Evolutionary conservation across 2,888 invertebrate species (phyloP).

Genomic region (Mythimna pallens): DNA sequence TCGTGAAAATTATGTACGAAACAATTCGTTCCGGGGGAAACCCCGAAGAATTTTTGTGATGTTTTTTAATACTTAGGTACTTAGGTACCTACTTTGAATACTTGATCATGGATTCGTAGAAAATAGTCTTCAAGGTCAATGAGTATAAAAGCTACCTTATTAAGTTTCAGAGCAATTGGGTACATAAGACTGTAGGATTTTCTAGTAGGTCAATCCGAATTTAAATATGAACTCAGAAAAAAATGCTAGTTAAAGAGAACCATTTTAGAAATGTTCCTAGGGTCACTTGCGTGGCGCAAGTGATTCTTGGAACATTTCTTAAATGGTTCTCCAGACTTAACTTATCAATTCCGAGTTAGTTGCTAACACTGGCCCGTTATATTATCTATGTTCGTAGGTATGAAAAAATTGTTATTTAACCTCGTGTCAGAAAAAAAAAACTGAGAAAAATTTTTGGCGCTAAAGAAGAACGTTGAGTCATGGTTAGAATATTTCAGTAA

Average conservation of each 20-base stretch:
- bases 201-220: neutral
- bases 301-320: too few species aligned
- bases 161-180: neutral
- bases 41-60: neutral
- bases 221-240: neutral
- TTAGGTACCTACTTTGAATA: too few species aligned
- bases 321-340: neutral
- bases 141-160: too few species aligned
- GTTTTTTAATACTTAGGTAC: neutral
- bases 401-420: neutral
- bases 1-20: slow-evolving; percentile 12
- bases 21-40: slow-evolving; percentile 8
- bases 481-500: neutral
- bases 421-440: neutral
- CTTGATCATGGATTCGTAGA: neutral
- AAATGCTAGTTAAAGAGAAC: neutral
- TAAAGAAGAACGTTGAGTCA: neutral
- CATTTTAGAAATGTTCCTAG: neutral
- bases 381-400: neutral
- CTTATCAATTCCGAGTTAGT: neutral
- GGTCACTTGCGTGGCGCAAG: neutral
- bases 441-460: neutral
- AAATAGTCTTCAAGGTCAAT: neutral
- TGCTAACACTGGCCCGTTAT: neutral
- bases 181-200: neutral